A percentile compares a stretch with the other conserved stretches of the same genome.
These are phyloP conservation scores for Brachymystax lenok DNA, from an alignment of 2,797 vertebrate genomes.

Conservation along the genomic window DNA sequence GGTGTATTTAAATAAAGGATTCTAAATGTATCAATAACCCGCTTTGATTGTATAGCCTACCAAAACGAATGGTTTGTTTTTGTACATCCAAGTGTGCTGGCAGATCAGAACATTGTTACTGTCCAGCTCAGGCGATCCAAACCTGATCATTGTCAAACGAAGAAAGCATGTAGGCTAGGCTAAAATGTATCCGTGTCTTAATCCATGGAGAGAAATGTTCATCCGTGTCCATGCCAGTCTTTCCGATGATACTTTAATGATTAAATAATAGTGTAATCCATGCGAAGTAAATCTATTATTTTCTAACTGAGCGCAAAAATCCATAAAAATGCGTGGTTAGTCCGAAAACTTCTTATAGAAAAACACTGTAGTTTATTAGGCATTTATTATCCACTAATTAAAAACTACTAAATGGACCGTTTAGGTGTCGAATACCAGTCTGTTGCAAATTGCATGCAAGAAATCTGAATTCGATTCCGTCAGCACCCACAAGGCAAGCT, in stretches of 20 bases:
- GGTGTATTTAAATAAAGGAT: constrained; percentile 47
- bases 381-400: constrained; percentile 26
- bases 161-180: background rate
- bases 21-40: constrained; percentile 58
- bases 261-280: constrained; percentile 66
- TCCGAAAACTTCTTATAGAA: constrained; percentile 55
- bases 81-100: constrained; percentile 69
- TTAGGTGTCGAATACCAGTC: constrained; percentile 41
- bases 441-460: constrained; percentile 49
- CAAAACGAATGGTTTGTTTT: constrained; percentile 53
- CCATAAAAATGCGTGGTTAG: constrained; percentile 38
- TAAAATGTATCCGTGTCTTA: constrained; percentile 65
- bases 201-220: constrained; percentile 57
- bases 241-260: constrained; percentile 59
- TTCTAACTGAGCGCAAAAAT: constrained; percentile 38
- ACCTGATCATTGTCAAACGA: constrained; percentile 64
- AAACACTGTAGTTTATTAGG: constrained; percentile 20
- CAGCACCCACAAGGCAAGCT: constrained; percentile 59
- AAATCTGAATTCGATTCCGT: constrained; percentile 59
- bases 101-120: constrained; percentile 69
- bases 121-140: constrained; percentile 74
- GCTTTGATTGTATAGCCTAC: constrained; percentile 28
- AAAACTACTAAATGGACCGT: constrained; percentile 45
- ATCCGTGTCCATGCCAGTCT: constrained; percentile 62
- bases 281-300: constrained; percentile 26